Base-by-base conservation (phyloP, 2,888 invertebrate genomes). In the Anarsia innoxiella region DNA sequence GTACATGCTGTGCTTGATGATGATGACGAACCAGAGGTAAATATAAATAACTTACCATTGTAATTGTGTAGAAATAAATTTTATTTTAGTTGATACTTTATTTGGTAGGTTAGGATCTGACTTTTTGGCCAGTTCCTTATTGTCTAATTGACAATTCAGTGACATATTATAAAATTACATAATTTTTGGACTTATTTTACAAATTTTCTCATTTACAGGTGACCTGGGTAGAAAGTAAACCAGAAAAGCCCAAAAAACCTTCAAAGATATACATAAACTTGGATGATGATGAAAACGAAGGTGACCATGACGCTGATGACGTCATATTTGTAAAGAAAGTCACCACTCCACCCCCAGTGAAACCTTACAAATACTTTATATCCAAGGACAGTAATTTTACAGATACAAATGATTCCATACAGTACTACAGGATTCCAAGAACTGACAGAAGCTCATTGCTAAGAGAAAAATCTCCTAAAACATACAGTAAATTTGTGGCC, bases 241-340 rank as follows among this genome's bases (percentile, higher is more conserved):
- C 62, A 37, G 54, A 58, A 39, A 60, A 51, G 14, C 10, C 53
- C 13, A 69, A 61, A 41, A 72, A 66, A 41, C 59, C 63, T 23
- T 50, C 69, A 43, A 66, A 69, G 59, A 52, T 75, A 10, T 79
- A 68, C 42, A 66, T 82, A 39, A 64, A 76, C 46, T 48, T 80
- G 27, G 72, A 74, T 38, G 77, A 75, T 10, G 69, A 76, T 29
- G 52, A 54, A 16, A 49, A 55, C 13, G 59, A 66, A 32, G 56
- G 63, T 0, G 58, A 69, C 27, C 55, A 59, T 15, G 48, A 61
- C 12, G 65, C 72, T 12, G 67, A 76, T 49, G 82, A 83, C 45
- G 75, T 83, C 2, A 69, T 83, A 49, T 77, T 73, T 55, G 68
- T 84, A 0, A 75, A 73, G 47, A 74, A 73, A 53, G 62, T 79